These are phyloP conservation scores for Patagioenas fasciata DNA, from an alignment of 2,113 vertebrate species.

Conservation along the genomic window DNA sequence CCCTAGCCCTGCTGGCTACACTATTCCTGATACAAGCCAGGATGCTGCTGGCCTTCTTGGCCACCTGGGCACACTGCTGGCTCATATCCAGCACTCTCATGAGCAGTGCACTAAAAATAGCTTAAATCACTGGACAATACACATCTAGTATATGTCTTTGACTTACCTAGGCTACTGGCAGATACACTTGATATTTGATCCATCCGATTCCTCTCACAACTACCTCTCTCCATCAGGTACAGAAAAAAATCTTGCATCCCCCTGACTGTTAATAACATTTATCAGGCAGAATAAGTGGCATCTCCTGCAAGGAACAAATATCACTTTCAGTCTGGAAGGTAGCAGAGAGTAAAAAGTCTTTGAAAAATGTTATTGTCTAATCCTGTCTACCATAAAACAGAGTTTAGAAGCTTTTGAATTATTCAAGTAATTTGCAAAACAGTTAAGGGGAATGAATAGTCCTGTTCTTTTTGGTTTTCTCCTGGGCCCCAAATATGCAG, in stretches of 20 bases:
- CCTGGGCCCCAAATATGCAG: neutral
- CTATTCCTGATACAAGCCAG: too few species aligned
- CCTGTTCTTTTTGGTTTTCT: neutral
- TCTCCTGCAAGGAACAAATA: neutral
- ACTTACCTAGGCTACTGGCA: neutral
- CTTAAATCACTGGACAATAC: neutral
- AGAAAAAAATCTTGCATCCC: neutral
- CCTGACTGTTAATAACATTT: neutral
- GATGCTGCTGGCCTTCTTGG: too few species aligned
- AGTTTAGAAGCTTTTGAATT: neutral
- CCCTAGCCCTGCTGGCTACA: too few species aligned
- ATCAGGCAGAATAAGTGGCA: neutral
- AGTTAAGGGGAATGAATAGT: neutral
- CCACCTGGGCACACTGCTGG: too few species aligned
- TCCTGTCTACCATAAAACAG: neutral
- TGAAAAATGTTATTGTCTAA: neutral
- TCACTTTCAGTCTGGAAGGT: neutral
- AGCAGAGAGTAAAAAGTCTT: neutral
- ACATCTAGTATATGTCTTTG: accelerated
- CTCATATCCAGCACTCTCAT: neutral
- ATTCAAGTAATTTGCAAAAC: neutral
- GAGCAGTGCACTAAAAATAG: neutral
- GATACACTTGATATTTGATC: neutral
- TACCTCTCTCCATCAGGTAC: neutral
- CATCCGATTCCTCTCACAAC: neutral